A percentile compares a stretch with the other conserved stretches of the same genome.
phyloP scores from a whole-genome alignment of 2,113 vertebrate genomes.

The Rissa tridactyla region DNA sequence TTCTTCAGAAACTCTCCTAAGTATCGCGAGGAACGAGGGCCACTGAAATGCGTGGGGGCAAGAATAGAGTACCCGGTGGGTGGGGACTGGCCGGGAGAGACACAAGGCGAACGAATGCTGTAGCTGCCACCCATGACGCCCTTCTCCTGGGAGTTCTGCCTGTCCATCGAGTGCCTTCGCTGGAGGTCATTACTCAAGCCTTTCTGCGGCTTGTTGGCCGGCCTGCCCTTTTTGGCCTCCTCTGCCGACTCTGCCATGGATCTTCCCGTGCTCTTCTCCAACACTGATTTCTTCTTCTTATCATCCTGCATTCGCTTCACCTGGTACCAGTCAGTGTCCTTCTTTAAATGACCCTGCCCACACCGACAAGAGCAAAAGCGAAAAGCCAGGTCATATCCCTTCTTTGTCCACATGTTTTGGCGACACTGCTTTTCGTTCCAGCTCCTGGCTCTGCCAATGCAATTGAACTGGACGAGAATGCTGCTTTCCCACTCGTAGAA shows the following conservation, averaged over 20 bases:
- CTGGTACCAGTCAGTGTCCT: slow-evolving; percentile 99
- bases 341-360: slow-evolving; percentile 95
- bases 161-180: slow-evolving; percentile 88
- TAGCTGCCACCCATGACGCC: slow-evolving; percentile 58
- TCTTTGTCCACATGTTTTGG: slow-evolving; percentile 99
- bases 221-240: slow-evolving; percentile 88
- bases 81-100: slow-evolving; percentile 91
- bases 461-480: slow-evolving; percentile 98
- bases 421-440: slow-evolving; percentile 99
- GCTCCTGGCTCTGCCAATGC: slow-evolving; percentile 94
- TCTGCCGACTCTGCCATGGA: slow-evolving; percentile 77
- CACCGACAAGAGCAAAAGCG: slow-evolving; percentile 98
- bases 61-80: slow-evolving; percentile 89
- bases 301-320: slow-evolving; percentile 94
- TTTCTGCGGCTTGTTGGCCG: slow-evolving; percentile 81
- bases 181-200: slow-evolving; percentile 86
- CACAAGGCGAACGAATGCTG: slow-evolving; percentile 82
- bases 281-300: slow-evolving; percentile 89
- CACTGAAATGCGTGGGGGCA: slow-evolving; percentile 80
- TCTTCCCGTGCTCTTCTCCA: slow-evolving; percentile 82
- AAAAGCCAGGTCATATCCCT: slow-evolving; percentile 96
- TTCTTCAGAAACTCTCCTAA: slow-evolving; percentile 95
- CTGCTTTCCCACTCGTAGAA: slow-evolving; percentile 99
- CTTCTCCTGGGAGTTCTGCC: slow-evolving; percentile 93
- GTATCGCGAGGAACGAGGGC: slow-evolving; percentile 87